phyloP scores from a whole-genome alignment of 2,113 vertebrate species.

The Grus americana region DNA sequence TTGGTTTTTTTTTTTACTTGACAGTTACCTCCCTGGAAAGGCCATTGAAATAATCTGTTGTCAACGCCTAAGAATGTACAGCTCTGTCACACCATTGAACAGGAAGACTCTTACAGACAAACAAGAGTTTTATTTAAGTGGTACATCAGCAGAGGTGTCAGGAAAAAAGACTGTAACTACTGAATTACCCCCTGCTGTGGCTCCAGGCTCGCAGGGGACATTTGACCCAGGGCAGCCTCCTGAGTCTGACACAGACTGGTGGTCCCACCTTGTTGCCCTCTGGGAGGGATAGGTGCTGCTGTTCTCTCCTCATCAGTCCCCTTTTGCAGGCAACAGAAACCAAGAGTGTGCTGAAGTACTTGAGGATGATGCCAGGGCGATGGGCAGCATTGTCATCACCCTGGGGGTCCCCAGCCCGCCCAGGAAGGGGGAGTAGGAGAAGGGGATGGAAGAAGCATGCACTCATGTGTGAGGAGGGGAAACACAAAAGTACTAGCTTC shows the following conservation, averaged over 20 bases:
- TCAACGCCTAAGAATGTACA: background rate
- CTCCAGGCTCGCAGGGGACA: background rate
- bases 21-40: background rate
- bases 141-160: background rate
- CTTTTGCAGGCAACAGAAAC: background rate
- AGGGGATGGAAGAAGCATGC: background rate
- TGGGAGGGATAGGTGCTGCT: background rate
- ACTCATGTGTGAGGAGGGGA: background rate
- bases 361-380: accelerated
- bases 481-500: background rate
- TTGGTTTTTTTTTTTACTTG: background rate
- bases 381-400: accelerated
- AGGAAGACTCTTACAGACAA: accelerated
- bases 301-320: background rate
- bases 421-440: background rate
- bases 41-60: background rate
- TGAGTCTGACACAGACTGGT: background rate
- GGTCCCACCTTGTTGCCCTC: background rate
- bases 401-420: background rate
- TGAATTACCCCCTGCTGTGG: background rate
- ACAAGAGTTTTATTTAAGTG: background rate
- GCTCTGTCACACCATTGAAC: background rate
- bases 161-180: background rate
- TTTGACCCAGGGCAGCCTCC: background rate
- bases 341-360: background rate